Conservation (phyloP, 2,113 vertebrate species). For the Labeo rohita region DNA sequence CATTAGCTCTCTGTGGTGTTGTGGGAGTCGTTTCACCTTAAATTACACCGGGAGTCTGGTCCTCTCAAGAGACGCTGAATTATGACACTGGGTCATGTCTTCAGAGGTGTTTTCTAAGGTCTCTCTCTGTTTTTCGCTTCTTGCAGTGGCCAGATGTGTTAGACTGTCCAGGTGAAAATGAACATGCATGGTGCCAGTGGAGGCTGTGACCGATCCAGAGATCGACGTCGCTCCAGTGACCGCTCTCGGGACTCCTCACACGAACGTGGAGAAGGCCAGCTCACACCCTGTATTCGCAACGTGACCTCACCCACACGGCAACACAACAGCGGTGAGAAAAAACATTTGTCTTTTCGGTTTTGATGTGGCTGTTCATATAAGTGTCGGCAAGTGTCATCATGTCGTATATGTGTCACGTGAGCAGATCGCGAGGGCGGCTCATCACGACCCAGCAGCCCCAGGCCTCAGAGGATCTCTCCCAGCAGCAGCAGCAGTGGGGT, state of each 20-base stretch:
- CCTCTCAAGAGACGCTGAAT: not conserved
- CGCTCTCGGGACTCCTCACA: slow-evolving; percentile 97
- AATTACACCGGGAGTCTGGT: not conserved
- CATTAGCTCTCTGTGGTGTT: not conserved
- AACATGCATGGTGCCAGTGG: slow-evolving; percentile 91
- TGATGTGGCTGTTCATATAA: not conserved
- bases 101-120: not conserved
- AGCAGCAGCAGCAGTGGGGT: slow-evolving; percentile 80
- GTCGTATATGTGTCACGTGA: slow-evolving; percentile 32
- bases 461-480: slow-evolving; percentile 90
- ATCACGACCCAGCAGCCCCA: slow-evolving; percentile 92
- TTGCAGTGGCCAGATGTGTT: slow-evolving; percentile 79
- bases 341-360: not conserved
- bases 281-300: slow-evolving; percentile 97
- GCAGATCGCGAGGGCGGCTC: slow-evolving; percentile 89
- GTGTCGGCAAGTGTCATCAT: not conserved
- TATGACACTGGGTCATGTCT: not conserved
- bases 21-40: not conserved
- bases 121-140: slow-evolving; percentile 44
- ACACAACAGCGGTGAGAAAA: slow-evolving; percentile 83
- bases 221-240: slow-evolving; percentile 94
- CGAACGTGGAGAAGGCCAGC: slow-evolving; percentile 91
- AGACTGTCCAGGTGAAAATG: slow-evolving; percentile 86
- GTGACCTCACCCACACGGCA: slow-evolving; percentile 96
- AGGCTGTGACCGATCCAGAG: slow-evolving; percentile 91